phyloP scores from a whole-genome alignment of 2,113 vertebrate genomes.

The Laterallus jamaicensis region DNA sequence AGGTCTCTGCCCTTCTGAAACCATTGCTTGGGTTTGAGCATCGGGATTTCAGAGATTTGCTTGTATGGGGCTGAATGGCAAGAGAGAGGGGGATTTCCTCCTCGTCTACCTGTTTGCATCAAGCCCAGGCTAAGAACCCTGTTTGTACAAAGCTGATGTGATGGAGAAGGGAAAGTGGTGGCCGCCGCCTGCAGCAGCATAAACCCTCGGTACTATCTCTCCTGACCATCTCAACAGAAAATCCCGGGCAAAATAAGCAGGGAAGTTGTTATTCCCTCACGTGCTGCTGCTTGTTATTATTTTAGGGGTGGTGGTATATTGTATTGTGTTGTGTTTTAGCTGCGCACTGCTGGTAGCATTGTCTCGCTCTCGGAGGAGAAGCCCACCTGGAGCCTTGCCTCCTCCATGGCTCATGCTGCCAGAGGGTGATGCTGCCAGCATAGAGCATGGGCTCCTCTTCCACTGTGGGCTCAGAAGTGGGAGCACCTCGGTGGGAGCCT shows the following conservation, averaged over 20 bases:
- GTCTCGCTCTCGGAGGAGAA: not conserved
- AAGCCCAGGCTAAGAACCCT: not conserved
- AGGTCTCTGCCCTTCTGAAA: not conserved
- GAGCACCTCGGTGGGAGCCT: not conserved
- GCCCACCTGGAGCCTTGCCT: not conserved
- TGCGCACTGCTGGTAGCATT: not conserved
- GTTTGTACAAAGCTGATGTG: not conserved
- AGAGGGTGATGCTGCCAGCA: not conserved
- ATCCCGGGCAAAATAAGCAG: not conserved
- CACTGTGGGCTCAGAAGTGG: not conserved
- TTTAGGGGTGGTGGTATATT: accelerated
- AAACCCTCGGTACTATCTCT: not conserved
- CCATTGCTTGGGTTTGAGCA: not conserved
- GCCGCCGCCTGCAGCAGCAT: not conserved
- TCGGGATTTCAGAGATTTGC: not conserved
- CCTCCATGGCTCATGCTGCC: accelerated
- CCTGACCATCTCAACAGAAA: not conserved
- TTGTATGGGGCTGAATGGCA: not conserved
- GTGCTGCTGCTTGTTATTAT: accelerated
- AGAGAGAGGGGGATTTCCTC: not conserved
- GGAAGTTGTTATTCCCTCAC: not conserved
- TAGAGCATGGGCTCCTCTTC: not conserved
- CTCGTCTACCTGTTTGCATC: accelerated
- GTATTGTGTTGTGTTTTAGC: not conserved
- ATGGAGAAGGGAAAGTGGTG: not conserved